Evolutionary conservation across 2,113 vertebrate genomes (phyloP).

Genomic region (Oncorhynchus nerka): DNA sequence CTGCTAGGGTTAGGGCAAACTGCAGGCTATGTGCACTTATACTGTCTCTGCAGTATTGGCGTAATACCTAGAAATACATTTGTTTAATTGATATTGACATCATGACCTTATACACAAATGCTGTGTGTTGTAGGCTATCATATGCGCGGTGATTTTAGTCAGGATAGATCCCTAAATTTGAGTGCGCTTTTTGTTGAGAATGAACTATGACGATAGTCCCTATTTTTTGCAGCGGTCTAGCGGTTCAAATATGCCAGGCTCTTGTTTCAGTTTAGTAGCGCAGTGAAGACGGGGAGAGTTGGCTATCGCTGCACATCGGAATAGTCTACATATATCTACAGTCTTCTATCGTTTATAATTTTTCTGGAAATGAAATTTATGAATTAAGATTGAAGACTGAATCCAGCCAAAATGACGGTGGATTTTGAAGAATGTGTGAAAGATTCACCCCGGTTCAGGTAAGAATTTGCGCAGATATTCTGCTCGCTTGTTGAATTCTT

Average conservation of each 20-base stretch:
- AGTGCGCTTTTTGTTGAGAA: not conserved
- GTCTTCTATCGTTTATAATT: not conserved
- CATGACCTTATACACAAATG: too few relatives aligned
- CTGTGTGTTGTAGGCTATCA: too few relatives aligned
- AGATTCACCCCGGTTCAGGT: conserved; percentile 79
- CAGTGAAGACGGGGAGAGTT: conserved; percentile 19
- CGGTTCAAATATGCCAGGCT: conserved; percentile 13
- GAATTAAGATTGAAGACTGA: conserved; percentile 53
- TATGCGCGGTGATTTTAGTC: not conserved
- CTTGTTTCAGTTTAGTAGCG: not conserved
- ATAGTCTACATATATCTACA: conserved; percentile 6
- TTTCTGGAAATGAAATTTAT: conserved; percentile 62
- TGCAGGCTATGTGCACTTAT: too few relatives aligned
- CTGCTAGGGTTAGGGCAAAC: too few relatives aligned
- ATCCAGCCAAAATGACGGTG: conserved; percentile 74
- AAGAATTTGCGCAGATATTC: conserved; percentile 31
- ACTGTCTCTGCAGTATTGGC: too few relatives aligned
- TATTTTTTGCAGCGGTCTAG: conserved; percentile 13
- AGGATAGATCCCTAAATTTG: not conserved
- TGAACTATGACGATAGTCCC: conserved; percentile 44
- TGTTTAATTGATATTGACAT: too few relatives aligned
- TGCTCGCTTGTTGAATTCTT: conserved; percentile 21
- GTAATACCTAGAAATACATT: too few relatives aligned
- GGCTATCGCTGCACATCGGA: conserved; percentile 33
- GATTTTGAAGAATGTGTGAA: conserved; percentile 82